Evolutionary conservation across 2,888 invertebrate genomes (phyloP).

Genomic region (Eubasilissa splendida): DNA sequence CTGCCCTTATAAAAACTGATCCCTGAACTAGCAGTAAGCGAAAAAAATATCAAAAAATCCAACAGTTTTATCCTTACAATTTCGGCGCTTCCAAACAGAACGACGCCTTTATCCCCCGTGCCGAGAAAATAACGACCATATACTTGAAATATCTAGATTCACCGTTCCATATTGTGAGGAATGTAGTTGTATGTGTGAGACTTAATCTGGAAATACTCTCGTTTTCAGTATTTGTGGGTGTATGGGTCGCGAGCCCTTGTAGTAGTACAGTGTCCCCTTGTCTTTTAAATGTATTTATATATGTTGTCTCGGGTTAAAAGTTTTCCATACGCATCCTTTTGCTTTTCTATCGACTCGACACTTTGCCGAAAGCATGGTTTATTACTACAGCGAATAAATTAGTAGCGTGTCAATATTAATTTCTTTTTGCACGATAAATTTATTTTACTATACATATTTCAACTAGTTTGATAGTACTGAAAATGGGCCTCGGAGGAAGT

Average conservation of each 20-base stretch:
- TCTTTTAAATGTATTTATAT: background rate
- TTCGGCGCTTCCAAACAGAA: background rate
- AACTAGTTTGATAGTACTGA: background rate
- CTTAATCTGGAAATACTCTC: conserved; percentile 11
- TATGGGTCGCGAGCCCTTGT: background rate
- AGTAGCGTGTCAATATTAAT: background rate
- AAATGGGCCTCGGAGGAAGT: background rate
- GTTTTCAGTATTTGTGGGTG: background rate
- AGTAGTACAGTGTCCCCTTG: background rate
- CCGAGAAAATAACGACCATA: background rate
- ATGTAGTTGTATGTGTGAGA: conserved; percentile 3
- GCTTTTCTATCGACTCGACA: background rate
- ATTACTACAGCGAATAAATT: background rate
- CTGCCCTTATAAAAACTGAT: background rate
- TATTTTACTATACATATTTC: background rate
- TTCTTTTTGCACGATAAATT: background rate
- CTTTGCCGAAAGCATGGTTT: conserved; percentile 2
- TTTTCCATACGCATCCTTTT: conserved; percentile 7
- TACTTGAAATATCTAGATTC: background rate
- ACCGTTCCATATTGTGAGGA: background rate
- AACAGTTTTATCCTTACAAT: background rate
- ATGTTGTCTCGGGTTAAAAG: background rate
- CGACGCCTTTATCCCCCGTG: background rate
- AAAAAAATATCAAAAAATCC: background rate
- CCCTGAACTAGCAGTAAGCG: background rate